phyloP scores from a whole-genome alignment of 2,888 invertebrate genomes.

The Belgica antarctica region DNA sequence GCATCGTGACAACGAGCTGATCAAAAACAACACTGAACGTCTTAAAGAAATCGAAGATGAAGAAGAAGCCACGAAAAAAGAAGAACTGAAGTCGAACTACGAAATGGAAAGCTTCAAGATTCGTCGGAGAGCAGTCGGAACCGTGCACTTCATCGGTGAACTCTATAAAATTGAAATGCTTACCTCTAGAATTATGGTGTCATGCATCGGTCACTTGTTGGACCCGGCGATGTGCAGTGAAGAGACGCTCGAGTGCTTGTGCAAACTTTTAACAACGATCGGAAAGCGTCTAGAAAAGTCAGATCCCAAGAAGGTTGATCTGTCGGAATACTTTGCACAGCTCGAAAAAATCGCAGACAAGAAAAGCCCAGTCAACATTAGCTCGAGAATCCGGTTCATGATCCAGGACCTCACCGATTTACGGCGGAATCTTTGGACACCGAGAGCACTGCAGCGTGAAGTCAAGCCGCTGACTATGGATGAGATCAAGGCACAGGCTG shows the following conservation, averaged over 20 bases:
- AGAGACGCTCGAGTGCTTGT: constrained; percentile 89
- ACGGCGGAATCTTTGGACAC: constrained; percentile 78
- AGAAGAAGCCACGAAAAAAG: constrained; percentile 61
- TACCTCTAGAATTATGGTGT: constrained; percentile 81
- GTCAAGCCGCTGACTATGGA: constrained; percentile 91
- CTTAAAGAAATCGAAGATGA: constrained; percentile 27
- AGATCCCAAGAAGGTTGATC: constrained; percentile 10
- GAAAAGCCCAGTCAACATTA: constrained; percentile 17
- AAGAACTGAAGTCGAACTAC: constrained; percentile 65
- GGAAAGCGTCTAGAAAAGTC: constrained; percentile 74
- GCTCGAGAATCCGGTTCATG: constrained; percentile 61
- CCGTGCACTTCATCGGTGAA: constrained; percentile 83
- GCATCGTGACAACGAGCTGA: constrained; percentile 59
- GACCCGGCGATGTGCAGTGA: constrained; percentile 67
- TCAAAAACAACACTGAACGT: constrained; percentile 28
- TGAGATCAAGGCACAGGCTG: constrained; percentile 70
- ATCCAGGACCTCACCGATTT: constrained; percentile 90
- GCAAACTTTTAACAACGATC: constrained; percentile 85
- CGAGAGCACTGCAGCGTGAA: constrained; percentile 69
- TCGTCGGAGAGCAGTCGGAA: constrained; percentile 83
- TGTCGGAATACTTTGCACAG: not conserved
- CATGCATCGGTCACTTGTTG: constrained; percentile 76
- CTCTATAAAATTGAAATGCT: constrained; percentile 89
- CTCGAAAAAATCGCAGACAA: constrained; percentile 19
- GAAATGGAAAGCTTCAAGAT: constrained; percentile 76